Evolutionary conservation across 2,113 vertebrate species (phyloP), one percentile per base, ranked within the genome.

Genomic region (Perca flavescens): DNA sequence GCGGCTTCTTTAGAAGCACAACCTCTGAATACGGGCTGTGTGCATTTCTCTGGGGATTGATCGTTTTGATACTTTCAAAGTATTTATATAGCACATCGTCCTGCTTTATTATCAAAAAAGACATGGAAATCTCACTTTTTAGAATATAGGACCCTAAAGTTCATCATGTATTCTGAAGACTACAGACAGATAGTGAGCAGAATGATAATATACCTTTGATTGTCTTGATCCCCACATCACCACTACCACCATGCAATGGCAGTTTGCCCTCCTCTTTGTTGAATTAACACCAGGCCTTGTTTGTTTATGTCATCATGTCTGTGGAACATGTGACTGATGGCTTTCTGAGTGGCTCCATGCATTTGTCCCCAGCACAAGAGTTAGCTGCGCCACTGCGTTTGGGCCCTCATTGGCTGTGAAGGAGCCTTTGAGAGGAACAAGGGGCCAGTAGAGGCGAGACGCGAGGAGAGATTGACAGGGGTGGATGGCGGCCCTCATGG

Each of bases 391-490:
- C 60, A 7, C 74, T 64, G 64, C 80, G 72, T 34, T 19, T 22
- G 52, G 65, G 53, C n/a, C 50, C 64, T 89, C 50, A 77, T 74
- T 85, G 74, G 74, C 68, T 75, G 43, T 19, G 28, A 80, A 80
- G 54, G 76, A 84, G 74, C 82, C 85, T 80, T 65, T 65, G 79
- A 92, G 81, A 64, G 31, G 64, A 82, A 84, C 69, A 74, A 80
- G 74, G 62, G 74, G 86, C 80, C 43, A 12, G 82, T 53, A 61
- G 77, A 82, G 71, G 64, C 4, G 21, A 84, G 83, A 86, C 74
- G 77, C 77, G 67, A 88, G 83, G 66, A 91, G 78, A 91, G 88
- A 93, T 86, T 86, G 89, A 91, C 79, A 40, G 36, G 81, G 84
- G 63, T 85, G 69, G 79, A 65, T 79, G 31, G 65, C 57, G 52